These are phyloP conservation scores for Drosophila algonquin DNA, from an alignment of 2,888 invertebrate species.

Conservation along the genomic window DNA sequence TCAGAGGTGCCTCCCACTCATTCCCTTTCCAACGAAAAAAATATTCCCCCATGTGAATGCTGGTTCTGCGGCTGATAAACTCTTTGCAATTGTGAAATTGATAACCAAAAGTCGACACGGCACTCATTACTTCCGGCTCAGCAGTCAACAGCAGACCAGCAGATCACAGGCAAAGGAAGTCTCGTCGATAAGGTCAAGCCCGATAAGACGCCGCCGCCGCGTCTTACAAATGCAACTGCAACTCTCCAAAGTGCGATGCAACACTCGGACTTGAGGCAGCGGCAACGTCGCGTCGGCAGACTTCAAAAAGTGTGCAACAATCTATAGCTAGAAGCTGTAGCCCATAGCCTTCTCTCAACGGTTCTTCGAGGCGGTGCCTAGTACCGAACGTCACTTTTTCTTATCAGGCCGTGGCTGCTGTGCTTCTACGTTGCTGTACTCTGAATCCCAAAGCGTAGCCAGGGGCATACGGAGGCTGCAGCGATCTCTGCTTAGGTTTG, in stretches of 20 bases:
- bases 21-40: background rate
- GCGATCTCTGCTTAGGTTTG: background rate
- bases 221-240: conserved; percentile 9
- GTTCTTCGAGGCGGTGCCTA: conserved; percentile 50
- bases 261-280: conserved; percentile 48
- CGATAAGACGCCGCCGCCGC: background rate
- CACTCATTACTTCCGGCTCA: conserved; percentile 56
- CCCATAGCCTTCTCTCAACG: background rate
- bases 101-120: conserved; percentile 57
- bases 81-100: conserved; percentile 57
- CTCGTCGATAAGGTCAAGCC: background rate
- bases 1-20: conserved; percentile 8
- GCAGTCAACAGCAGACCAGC: background rate
- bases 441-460: conserved; percentile 32
- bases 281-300: conserved; percentile 8
- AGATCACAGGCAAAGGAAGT: background rate
- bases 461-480: conserved; percentile 27
- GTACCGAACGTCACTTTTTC: conserved; percentile 64
- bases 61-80: conserved; percentile 54
- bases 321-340: conserved; percentile 2
- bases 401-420: conserved; percentile 50
- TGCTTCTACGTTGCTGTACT: conserved; percentile 10
- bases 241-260: conserved; percentile 18
- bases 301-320: conserved; percentile 11
- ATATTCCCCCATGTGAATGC: conserved; percentile 35